These are phyloP conservation scores for Hydrochoerus hydrochaeris DNA, from an alignment of 2,113 vertebrate species.

Conservation along the genomic window DNA sequence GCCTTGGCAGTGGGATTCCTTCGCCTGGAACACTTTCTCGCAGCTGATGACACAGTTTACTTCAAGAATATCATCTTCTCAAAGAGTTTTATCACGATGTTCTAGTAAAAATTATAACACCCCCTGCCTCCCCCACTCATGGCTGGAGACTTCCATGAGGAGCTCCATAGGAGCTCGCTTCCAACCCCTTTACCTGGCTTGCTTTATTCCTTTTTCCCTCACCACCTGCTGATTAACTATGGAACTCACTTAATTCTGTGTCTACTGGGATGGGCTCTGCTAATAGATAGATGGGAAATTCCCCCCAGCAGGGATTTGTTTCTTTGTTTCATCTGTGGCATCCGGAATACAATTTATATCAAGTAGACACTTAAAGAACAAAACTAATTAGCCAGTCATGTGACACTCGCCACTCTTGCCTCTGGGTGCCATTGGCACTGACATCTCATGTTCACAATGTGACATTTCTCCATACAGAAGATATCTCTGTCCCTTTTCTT, in stretches of 20 bases:
- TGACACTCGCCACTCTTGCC: background rate
- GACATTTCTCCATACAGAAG: background rate
- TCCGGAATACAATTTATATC: background rate
- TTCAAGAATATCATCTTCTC: background rate
- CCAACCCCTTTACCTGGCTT: background rate
- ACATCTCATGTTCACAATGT: background rate
- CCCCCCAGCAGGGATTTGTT: background rate
- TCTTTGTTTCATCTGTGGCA: background rate
- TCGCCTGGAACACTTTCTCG: background rate
- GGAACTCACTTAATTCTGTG: background rate
- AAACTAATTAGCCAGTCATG: background rate
- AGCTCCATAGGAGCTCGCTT: no score
- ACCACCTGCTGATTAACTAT: background rate
- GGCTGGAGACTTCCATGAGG: background rate
- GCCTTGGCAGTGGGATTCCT: background rate
- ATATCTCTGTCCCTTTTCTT: background rate
- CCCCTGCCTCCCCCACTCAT: background rate
- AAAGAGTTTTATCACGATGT: background rate
- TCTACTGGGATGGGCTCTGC: background rate
- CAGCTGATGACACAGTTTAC: background rate
- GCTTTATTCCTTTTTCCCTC: background rate
- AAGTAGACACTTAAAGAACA: background rate
- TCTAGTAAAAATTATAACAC: background rate
- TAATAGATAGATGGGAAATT: background rate
- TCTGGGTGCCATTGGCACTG: background rate